Percentiles rank a stretch among this genome's conserved stretches.
Evolutionary conservation across 2,888 invertebrate genomes (phyloP).

Genomic region (Catocala nupta): DNA sequence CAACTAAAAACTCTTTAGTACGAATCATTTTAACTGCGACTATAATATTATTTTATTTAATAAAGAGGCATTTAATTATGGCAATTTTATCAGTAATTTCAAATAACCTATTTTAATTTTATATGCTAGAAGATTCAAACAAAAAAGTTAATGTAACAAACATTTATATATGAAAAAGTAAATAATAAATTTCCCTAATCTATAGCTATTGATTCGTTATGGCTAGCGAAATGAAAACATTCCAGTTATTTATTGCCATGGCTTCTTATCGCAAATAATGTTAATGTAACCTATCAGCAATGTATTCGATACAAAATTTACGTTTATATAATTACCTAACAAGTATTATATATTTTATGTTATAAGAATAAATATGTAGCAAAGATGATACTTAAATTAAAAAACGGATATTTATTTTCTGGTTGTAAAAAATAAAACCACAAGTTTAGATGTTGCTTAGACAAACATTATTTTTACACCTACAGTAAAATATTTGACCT

Average conservation of each 20-base stretch:
- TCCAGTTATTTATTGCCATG: constrained; percentile 36
- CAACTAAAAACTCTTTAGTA: no score
- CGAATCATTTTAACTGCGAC: no score
- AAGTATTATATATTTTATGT: constrained; percentile 4
- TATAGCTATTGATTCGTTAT: constrained; percentile 24
- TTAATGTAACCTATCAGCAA: constrained; percentile 30
- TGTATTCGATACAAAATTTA: constrained; percentile 29
- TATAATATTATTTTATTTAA: no score
- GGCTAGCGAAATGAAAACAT: constrained; percentile 35
- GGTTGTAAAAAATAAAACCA: no score
- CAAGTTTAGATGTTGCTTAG: constrained; percentile 27
- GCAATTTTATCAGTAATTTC: no score
- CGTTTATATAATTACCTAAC: constrained; percentile 16
- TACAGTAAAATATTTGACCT: constrained; percentile 43
- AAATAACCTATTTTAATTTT: no score
- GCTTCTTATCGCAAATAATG: constrained; percentile 34
- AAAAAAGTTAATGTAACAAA: not conserved
- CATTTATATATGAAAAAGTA: constrained; percentile 3
- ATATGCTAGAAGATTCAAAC: no score
- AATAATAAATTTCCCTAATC: constrained; percentile 27
- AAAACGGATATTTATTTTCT: no score
- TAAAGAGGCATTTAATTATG: no score
- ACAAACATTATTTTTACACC: constrained; percentile 35
- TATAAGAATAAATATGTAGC: not conserved
- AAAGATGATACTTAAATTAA: no score